Evolutionary conservation across 1,140 invertebrate species (phyloP), one percentile per base, ranked within the genome.

Genomic region (Tetragonula clypearis): DNA sequence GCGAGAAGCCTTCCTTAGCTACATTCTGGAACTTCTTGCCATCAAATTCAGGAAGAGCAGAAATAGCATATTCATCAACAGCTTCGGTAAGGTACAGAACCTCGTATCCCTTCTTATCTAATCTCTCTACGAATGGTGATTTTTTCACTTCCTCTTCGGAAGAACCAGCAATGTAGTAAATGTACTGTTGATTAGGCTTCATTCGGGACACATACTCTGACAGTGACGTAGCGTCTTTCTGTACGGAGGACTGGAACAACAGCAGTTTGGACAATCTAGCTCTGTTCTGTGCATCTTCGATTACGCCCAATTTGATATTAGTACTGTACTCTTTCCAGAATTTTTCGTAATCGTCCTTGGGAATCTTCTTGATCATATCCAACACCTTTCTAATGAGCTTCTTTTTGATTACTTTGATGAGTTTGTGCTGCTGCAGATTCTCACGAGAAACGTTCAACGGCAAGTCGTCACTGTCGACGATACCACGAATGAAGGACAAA

Each of bases 271-370:
- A 98, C 23, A 99, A 95, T 85, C 99, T 97, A 19, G 98, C 98
- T 79, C 99, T 96, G 95, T 99, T 99, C 77, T 98, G 97, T 30
- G 99, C 97, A 95, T 99, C 99, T 95, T 99, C 99, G 96, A 99
- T 99, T 35, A 99, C 96, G 71, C 99, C 99, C 83, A 99, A 95
- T 95, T 99, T 99, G 88, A 99, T 98, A 95, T 99, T 99, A 72
- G 99, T 99, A 68, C 98, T 99, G 95, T 99, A 99, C 95, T 99
- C 99, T 92, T 99, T 99, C 99, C 99, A 99, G 96, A 99, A 99
- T 89, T 97, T 97, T 6, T 98, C 96, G 93, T 98, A 99, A 49
- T 99, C 97, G 79, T 98, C 98, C 78, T 98, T 97, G 72, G 97
- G 96, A 62, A 99, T 96, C 95, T 99, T 99, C 95, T 99, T 99